These are phyloP conservation scores for Columba janthina DNA, from an alignment of 2,113 vertebrate genomes.

Conservation along the genomic window DNA sequence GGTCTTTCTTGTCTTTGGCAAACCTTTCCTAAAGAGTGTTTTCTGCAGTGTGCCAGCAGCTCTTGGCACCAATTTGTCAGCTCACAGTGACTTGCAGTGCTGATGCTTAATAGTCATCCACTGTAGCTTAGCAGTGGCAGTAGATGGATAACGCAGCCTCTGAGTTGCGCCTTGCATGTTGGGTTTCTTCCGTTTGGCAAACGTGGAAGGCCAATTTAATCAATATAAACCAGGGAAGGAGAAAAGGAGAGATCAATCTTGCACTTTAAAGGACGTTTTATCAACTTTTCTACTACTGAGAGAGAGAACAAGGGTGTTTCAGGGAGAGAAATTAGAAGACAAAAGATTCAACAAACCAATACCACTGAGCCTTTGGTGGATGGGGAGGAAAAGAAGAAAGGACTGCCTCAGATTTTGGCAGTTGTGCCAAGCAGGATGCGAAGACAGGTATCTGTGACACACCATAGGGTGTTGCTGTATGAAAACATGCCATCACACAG, in stretches of 20 bases:
- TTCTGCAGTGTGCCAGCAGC: conserved; percentile 20
- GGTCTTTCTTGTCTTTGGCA: conserved; percentile 51
- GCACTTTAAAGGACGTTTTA: background rate
- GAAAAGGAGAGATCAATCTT: background rate
- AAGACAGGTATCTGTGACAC: accelerated
- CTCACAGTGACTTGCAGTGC: conserved; percentile 57
- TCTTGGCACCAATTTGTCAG: conserved; percentile 34
- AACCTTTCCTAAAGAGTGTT: conserved; percentile 33
- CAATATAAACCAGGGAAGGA: background rate
- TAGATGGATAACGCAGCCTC: conserved; percentile 9
- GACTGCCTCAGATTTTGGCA: background rate
- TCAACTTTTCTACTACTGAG: background rate
- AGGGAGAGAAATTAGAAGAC: background rate
- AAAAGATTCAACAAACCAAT: background rate
- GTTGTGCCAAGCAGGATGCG: accelerated
- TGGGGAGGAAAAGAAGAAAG: background rate
- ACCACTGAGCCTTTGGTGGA: background rate
- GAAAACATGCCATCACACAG: background rate
- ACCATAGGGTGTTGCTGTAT: background rate
- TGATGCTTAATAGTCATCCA: conserved; percentile 60
- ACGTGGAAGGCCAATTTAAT: background rate
- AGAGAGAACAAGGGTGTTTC: background rate
- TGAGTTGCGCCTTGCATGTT: background rate
- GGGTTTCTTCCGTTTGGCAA: background rate
- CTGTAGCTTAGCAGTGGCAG: conserved; percentile 48